Conservation (phyloP, 2,797 vertebrate species). For the Paratrypauchen microcephalus region DNA sequence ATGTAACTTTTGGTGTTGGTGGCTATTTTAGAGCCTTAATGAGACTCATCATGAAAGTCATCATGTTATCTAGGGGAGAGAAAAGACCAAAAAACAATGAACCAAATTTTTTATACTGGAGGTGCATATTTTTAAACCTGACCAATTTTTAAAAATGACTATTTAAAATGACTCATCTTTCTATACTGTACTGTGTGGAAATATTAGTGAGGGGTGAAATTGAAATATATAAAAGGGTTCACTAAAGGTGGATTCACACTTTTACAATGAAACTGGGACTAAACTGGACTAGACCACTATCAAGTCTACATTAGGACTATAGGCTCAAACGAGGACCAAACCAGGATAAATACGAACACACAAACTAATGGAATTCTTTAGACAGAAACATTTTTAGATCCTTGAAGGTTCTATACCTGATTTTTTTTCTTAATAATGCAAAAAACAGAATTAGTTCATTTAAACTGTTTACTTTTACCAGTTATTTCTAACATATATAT, state of each 20-base stretch:
- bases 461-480: no score
- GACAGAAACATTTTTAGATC: no score
- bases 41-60: slow-evolving; percentile 27
- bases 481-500: no score
- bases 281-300: not conserved
- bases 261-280: no score
- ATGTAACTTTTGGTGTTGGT: slow-evolving; percentile 36
- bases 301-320: not conserved
- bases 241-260: not conserved
- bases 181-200: not conserved
- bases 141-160: not conserved
- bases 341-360: no score
- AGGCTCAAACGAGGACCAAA: no score
- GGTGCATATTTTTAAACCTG: slow-evolving; percentile 15
- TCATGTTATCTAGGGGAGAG: slow-evolving; percentile 23
- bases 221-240: not conserved
- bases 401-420: no score
- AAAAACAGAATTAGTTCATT: no score
- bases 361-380: no score
- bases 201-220: not conserved
- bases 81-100: slow-evolving; percentile 16
- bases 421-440: no score
- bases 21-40: slow-evolving; percentile 34
- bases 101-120: slow-evolving; percentile 22
- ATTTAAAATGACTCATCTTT: not conserved